phyloP scores from a whole-genome alignment of 2,113 vertebrate species.

The Pteropus alecto region DNA sequence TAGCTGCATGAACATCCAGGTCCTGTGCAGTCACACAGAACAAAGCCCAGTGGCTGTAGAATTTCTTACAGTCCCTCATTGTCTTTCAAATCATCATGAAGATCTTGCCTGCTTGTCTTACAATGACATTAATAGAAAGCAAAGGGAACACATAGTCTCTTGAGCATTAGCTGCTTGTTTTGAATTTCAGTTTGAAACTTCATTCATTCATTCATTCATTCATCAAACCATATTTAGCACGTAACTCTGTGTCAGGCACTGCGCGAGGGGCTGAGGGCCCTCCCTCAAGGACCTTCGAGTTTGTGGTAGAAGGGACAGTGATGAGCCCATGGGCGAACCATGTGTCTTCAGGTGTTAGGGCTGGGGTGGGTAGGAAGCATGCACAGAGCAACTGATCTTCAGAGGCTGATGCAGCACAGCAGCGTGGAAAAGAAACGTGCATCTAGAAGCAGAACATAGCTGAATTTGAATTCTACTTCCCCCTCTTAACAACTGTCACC shows the following conservation, averaged over 20 bases:
- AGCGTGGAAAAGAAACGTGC: fast-evolving
- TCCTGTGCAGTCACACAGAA: neutral
- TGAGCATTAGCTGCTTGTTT: neutral
- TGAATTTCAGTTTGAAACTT: neutral
- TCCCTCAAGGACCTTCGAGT: neutral
- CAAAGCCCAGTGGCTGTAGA: fast-evolving
- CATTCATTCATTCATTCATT: neutral
- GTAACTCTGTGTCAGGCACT: neutral
- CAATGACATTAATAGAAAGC: neutral
- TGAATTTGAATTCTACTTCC: neutral
- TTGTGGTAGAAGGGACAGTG: neutral
- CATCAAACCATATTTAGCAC: neutral
- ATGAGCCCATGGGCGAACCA: fast-evolving
- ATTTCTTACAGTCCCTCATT: neutral
- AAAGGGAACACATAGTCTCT: neutral
- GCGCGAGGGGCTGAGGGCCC: too few relatives aligned
- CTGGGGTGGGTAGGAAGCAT: too few relatives aligned
- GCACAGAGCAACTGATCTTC: neutral
- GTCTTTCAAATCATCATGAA: neutral
- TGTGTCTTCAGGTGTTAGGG: neutral
- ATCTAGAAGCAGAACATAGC: neutral
- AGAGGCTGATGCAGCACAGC: fast-evolving
- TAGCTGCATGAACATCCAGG: too few relatives aligned
- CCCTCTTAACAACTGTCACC: constrained; percentile 19
- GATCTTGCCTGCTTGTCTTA: neutral